Evolutionary conservation across 2,113 vertebrate genomes (phyloP), one percentile per base, ranked within the genome.

Genomic region (Hiodon alosoides): DNA sequence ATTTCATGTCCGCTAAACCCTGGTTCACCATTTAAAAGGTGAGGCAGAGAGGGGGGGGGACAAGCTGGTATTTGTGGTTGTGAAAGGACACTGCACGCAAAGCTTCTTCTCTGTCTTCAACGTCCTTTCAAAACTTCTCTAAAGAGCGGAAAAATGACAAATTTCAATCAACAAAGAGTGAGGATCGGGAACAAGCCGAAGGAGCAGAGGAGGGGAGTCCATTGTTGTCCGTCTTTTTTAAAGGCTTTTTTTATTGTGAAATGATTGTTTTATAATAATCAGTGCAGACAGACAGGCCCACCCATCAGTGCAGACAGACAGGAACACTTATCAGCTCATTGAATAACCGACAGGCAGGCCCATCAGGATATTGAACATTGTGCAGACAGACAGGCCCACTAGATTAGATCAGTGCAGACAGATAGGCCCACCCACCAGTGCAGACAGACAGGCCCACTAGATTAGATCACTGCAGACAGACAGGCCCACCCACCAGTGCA

Each of bases 351-450:
- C 98, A 71, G 82, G 97, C 97, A 64, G 47, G 7, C 98, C 95
- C 52, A 97, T 93, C 77, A 99, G 84, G 11, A 98, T 89, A 4
- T 98, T 99, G 85, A 98, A 95, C 97, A 99, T 99, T 2, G 96
- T 98, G 79, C 97, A 98, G 73, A 98, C 81, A 1, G 93, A 94
- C 71, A 90, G 79, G 10, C 95, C 90, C 31, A 98, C 90, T 4
- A 95, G 84, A 81, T 31, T 31, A 87, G 31, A 31, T 31, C 31
- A 31, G 31, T 31, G 31, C 31, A 2, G 31, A 31, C 31, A 31
- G 31, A 31, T 2, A 31, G 31, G 31, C 31, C 31, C 31, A 31
- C 31, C 31, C 31, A 31, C 2, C 31, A 31, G 31, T 31, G 31
- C 31, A 31, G 31, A 31, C 31, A 31, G 31, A 31, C 31, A 31